These are phyloP conservation scores for Melanchra persicariae DNA, from an alignment of 2,888 invertebrate genomes.

Conservation along the genomic window DNA sequence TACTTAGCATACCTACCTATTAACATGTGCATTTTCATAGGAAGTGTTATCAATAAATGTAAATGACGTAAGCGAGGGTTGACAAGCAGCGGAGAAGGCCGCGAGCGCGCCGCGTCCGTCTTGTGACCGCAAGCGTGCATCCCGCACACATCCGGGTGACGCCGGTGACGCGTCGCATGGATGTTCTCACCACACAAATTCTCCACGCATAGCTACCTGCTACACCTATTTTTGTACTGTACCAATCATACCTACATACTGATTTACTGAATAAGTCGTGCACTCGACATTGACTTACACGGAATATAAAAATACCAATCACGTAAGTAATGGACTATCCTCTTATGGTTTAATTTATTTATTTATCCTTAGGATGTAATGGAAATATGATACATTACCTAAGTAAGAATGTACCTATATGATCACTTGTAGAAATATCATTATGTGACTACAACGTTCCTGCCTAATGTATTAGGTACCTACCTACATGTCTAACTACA, in stretches of 20 bases:
- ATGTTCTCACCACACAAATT: constrained; percentile 76
- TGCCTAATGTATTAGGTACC: constrained; percentile 47
- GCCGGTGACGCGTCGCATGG: constrained; percentile 59
- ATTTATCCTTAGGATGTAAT: constrained; percentile 49
- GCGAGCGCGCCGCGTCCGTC: constrained; percentile 49
- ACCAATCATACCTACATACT: constrained; percentile 54
- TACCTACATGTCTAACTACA: constrained; percentile 18
- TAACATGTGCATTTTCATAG: background rate
- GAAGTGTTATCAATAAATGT: background rate
- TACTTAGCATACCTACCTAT: background rate
- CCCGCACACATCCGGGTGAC: constrained; percentile 64
- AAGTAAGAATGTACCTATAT: background rate
- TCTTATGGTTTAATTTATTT: constrained; percentile 62
- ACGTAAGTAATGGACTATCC: constrained; percentile 59
- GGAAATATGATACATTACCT: constrained; percentile 44
- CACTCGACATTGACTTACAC: constrained; percentile 72
- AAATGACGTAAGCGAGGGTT: constrained; percentile 29
- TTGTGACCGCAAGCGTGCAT: constrained; percentile 70
- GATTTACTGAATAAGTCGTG: constrained; percentile 53
- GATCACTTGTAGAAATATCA: constrained; percentile 33
- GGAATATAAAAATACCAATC: constrained; percentile 66
- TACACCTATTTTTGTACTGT: constrained; percentile 63
- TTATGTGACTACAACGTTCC: constrained; percentile 33
- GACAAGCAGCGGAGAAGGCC: constrained; percentile 22
- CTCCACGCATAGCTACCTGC: constrained; percentile 74